A percentile compares a stretch with the other conserved stretches of the same genome.
Evolutionary conservation across 2,888 invertebrate genomes (phyloP).

Genomic region (Chorisops tibialis): DNA sequence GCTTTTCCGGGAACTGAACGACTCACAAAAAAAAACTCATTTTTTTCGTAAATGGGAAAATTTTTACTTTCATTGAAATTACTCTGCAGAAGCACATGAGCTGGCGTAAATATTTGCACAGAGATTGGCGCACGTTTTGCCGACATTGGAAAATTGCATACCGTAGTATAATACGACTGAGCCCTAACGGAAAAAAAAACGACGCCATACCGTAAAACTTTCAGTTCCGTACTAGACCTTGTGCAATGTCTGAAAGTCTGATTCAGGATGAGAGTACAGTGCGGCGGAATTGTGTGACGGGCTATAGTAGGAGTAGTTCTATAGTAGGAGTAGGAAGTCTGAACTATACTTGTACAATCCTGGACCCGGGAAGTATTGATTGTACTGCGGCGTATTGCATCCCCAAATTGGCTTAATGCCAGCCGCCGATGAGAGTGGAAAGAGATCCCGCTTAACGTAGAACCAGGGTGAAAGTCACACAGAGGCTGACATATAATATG

Average conservation of each 20-base stretch:
- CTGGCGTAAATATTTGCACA: too few relatives aligned
- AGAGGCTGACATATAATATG: background rate
- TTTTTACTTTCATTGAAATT: background rate
- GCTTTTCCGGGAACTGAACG: too few relatives aligned
- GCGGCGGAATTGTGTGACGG: background rate
- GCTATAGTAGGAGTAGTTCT: background rate
- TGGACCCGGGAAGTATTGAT: conserved; percentile 8
- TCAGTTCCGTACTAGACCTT: too few relatives aligned
- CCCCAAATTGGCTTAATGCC: conserved; percentile 16
- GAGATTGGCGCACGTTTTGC: too few relatives aligned
- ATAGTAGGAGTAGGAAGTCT: too few relatives aligned
- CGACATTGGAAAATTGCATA: too few relatives aligned
- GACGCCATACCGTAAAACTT: too few relatives aligned
- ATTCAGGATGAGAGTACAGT: background rate
- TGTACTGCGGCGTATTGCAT: conserved; percentile 12
- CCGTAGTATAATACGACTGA: too few relatives aligned
- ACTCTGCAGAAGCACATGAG: too few relatives aligned
- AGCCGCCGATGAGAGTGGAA: background rate
- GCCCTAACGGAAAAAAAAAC: too few relatives aligned
- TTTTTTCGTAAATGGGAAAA: background rate
- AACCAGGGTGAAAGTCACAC: background rate
- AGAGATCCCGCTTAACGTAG: background rate
- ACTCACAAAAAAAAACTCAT: background rate
- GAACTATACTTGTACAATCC: background rate
- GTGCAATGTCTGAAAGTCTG: too few relatives aligned